Percentiles rank a stretch among this genome's conserved stretches.
These are phyloP conservation scores for Agrochola lota DNA, from an alignment of 2,888 invertebrate genomes.

Conservation along the genomic window DNA sequence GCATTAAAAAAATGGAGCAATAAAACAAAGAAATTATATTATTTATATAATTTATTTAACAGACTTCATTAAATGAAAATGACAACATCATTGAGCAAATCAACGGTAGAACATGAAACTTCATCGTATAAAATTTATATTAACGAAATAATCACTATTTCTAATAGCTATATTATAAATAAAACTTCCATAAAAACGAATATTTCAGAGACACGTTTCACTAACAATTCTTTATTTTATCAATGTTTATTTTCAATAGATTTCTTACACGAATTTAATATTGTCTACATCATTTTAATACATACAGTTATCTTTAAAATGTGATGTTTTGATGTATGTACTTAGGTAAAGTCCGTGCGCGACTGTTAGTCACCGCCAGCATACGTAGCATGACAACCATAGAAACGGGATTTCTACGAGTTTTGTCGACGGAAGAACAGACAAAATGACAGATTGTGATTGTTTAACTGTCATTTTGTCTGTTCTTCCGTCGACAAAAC, in stretches of 20 bases:
- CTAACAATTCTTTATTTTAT: conserved; percentile 63
- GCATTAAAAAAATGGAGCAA: neutral
- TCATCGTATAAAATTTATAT: conserved; percentile 87
- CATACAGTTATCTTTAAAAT: conserved; percentile 60
- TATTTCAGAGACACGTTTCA: conserved; percentile 69
- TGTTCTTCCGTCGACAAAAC: too few species aligned
- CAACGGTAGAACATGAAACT: conserved; percentile 82
- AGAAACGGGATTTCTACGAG: too few species aligned
- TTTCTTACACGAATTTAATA: conserved; percentile 82
- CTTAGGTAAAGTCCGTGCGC: neutral
- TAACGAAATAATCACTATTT: conserved; percentile 78
- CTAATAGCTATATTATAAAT: conserved; percentile 76
- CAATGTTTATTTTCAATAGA: conserved; percentile 70
- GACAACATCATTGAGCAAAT: conserved; percentile 87
- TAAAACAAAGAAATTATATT: conserved; percentile 53
- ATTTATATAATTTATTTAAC: conserved; percentile 85
- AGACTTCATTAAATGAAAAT: conserved; percentile 83
- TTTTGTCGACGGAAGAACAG: too few species aligned
- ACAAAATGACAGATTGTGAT: too few species aligned
- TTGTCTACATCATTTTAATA: conserved; percentile 83
- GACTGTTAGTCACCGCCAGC: too few species aligned
- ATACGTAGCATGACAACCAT: too few species aligned
- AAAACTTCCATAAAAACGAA: conserved; percentile 70
- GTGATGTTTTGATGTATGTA: conserved; percentile 38
- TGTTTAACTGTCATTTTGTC: too few species aligned